Conservation (phyloP, 2,888 invertebrate genomes). For the Epicampocera succincta region DNA sequence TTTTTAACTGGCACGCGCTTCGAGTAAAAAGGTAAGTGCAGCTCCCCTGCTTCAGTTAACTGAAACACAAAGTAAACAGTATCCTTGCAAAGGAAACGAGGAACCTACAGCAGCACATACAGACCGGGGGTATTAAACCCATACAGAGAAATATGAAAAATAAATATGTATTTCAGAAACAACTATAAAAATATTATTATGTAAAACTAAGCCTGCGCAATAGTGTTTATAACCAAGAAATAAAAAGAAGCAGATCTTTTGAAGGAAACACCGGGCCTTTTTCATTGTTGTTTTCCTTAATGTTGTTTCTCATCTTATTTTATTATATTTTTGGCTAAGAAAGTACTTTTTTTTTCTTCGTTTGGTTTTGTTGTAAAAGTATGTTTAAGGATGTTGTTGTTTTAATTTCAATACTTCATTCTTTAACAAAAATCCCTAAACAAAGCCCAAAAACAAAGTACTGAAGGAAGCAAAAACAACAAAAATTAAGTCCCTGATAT, state of each 20-base stretch:
- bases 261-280: conserved; percentile 69
- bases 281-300: conserved; percentile 58
- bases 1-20: conserved; percentile 62
- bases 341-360: conserved; percentile 27
- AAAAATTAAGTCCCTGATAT: conserved; percentile 54
- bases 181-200: conserved; percentile 53
- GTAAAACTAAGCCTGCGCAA: conserved; percentile 65
- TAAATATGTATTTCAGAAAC: conserved; percentile 48
- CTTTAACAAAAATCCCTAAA: conserved; percentile 63
- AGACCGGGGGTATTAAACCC: conserved; percentile 27
- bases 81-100: conserved; percentile 45
- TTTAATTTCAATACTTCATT: conserved; percentile 60
- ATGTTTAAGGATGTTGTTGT: conserved; percentile 31
- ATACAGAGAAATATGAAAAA: conserved; percentile 35
- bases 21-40: background rate
- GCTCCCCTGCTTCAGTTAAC: conserved; percentile 46
- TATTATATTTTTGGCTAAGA: conserved; percentile 67
- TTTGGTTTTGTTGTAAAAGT: conserved; percentile 30
- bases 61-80: conserved; percentile 13
- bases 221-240: conserved; percentile 62
- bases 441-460: conserved; percentile 38
- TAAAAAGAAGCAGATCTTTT: conserved; percentile 37
- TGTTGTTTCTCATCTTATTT: conserved; percentile 35
- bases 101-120: conserved; percentile 40
- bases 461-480: conserved; percentile 28